Evolutionary conservation across 2,797 vertebrate species (phyloP).

Genomic region (Jordanella pulchra): DNA sequence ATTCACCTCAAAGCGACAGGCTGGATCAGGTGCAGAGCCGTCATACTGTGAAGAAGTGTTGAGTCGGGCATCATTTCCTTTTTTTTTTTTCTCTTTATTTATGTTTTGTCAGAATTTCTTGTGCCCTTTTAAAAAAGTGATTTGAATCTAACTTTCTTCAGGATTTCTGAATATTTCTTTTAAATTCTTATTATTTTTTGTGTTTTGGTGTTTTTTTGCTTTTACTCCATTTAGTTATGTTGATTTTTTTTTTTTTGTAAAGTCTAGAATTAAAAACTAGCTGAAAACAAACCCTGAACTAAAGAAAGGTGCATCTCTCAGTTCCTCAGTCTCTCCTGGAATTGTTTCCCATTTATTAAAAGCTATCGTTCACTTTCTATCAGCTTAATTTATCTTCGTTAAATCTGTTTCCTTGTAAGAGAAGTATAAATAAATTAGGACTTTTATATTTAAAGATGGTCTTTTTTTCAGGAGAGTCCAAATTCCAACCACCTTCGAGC

Average conservation of each 20-base stretch:
- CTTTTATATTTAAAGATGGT: not conserved
- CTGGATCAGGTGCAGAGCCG: conserved; percentile 70
- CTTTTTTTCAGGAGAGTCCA: conserved; percentile 59
- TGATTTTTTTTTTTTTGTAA: not conserved
- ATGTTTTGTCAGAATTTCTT: too few relatives aligned
- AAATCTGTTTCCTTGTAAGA: not conserved
- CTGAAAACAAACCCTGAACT: not conserved
- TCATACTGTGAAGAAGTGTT: not conserved
- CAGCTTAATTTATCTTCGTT: not conserved
- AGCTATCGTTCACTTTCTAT: not conserved
- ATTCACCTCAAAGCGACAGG: conserved; percentile 87
- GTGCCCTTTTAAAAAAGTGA: not conserved
- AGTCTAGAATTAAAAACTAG: not conserved
- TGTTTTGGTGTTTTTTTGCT: too few relatives aligned
- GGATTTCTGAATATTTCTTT: not conserved
- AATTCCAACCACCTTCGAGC: conserved; percentile 46
- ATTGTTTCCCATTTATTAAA: not conserved
- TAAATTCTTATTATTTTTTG: not conserved
- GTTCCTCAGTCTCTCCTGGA: too few relatives aligned
- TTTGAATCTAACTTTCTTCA: not conserved
- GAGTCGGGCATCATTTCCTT: not conserved
- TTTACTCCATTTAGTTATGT: not conserved
- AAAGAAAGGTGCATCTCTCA: not conserved
- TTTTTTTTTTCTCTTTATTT: too few relatives aligned
- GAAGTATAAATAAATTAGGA: not conserved